These are phyloP conservation scores for Stegodyphus mimosarum DNA, from an alignment of 1,140 invertebrate species.

Conservation along the genomic window DNA sequence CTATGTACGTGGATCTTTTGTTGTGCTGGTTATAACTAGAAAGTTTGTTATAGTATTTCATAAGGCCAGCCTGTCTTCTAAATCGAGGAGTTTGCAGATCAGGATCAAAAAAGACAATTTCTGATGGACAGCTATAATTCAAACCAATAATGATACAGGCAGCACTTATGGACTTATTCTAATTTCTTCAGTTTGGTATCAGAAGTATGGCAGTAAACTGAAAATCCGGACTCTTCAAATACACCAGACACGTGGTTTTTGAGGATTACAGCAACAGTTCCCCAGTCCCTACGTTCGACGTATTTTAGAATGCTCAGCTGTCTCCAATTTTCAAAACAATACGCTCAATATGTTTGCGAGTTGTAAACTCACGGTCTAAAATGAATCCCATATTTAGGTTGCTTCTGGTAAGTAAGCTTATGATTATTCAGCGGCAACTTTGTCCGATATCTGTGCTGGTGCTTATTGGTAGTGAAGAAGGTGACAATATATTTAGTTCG, in stretches of 20 bases:
- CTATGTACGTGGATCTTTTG: background rate
- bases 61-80: background rate
- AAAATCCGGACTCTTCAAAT: background rate
- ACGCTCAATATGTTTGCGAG: conserved; percentile 9
- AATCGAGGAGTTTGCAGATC: background rate
- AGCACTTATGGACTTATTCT: background rate
- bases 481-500: background rate
- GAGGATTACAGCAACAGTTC: conserved; percentile 2
- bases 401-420: background rate
- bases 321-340: conserved; percentile 13
- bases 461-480: conserved; percentile 17
- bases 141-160: background rate
- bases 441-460: background rate
- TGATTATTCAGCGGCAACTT: background rate
- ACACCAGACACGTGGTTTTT: background rate
- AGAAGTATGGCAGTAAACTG: conserved; percentile 10
- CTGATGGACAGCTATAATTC: background rate
- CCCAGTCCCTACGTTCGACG: conserved; percentile 3
- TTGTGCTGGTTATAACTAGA: background rate
- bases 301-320: conserved; percentile 12
- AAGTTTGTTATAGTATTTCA: background rate
- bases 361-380: background rate
- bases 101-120: background rate
- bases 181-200: background rate
- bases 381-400: conserved; percentile 3